Percentiles rank a stretch among this genome's conserved stretches.
These are phyloP conservation scores for Nixonia krombeini DNA, from an alignment of 1,140 invertebrate species.

Conservation along the genomic window DNA sequence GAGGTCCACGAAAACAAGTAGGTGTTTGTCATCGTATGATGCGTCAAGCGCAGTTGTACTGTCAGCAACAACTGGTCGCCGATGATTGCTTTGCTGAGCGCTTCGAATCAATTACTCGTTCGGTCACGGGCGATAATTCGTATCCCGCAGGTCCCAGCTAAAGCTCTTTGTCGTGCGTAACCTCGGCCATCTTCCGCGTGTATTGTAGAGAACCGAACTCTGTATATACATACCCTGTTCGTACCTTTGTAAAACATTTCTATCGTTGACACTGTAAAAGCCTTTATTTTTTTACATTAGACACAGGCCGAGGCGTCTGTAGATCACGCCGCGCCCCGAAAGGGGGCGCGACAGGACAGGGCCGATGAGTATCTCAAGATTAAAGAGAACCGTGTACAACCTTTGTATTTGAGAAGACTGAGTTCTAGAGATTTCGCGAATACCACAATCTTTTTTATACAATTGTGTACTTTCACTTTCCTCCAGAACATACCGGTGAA, in stretches of 20 bases:
- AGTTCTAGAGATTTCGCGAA: conserved; percentile 47
- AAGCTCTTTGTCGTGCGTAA: conserved; percentile 15
- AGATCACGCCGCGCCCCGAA: conserved; percentile 37
- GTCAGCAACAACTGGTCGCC: neutral
- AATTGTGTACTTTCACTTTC: conserved; percentile 33
- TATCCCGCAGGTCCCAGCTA: conserved; percentile 14
- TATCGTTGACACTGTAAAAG: conserved; percentile 58
- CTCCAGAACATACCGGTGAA: too few species aligned
- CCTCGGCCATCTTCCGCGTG: conserved; percentile 3
- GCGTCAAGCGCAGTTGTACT: conserved; percentile 12
- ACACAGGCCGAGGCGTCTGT: conserved; percentile 39
- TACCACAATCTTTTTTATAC: conserved; percentile 37
- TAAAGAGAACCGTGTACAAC: conserved; percentile 27
- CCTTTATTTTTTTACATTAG: conserved; percentile 61
- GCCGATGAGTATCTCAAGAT: neutral
- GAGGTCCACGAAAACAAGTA: conserved; percentile 62
- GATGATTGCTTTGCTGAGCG: conserved; percentile 24
- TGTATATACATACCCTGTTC: conserved; percentile 38
- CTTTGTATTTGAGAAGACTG: conserved; percentile 55
- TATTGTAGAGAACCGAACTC: neutral
- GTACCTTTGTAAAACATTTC: conserved; percentile 57
- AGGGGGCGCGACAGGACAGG: conserved; percentile 30
- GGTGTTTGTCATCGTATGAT: conserved; percentile 49
- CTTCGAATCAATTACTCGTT: conserved; percentile 18
- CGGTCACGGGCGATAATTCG: conserved; percentile 9